phyloP scores from a whole-genome alignment of 2,113 vertebrate species.

The Thamnophis sirtalis region DNA sequence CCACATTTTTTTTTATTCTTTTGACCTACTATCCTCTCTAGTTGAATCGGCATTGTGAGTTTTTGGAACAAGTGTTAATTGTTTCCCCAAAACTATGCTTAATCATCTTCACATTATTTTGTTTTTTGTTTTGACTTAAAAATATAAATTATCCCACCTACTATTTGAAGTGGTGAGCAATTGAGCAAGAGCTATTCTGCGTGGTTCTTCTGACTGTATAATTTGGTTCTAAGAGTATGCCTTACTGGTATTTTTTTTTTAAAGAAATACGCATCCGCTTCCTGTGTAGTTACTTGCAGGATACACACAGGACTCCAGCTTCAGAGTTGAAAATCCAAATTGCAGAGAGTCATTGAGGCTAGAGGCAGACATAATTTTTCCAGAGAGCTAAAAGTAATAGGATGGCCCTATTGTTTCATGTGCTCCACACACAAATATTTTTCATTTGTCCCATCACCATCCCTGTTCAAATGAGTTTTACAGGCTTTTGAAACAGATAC shows the following conservation, averaged over 20 bases:
- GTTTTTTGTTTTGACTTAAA: background rate
- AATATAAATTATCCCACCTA: background rate
- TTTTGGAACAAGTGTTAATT: background rate
- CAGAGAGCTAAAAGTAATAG: slow-evolving; percentile 15
- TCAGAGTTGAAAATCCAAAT: background rate
- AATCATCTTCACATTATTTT: background rate
- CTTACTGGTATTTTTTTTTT: background rate
- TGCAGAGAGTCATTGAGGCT: background rate
- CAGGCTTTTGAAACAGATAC: background rate
- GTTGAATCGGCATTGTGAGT: background rate
- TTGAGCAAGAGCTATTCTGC: background rate
- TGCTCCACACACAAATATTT: background rate
- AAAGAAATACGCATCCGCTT: background rate
- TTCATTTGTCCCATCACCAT: background rate
- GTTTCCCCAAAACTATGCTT: background rate
- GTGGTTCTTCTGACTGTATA: background rate
- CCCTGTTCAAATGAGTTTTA: background rate
- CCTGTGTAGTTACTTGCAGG: background rate
- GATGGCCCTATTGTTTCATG: background rate
- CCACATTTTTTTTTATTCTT: background rate
- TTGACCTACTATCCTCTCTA: background rate
- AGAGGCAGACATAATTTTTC: background rate
- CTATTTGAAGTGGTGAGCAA: background rate
- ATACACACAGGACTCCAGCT: background rate
- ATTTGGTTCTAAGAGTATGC: background rate